Percentiles rank a stretch among this genome's conserved stretches.
These are phyloP conservation scores for Sinonovacula constricta DNA, from an alignment of 1,140 invertebrate species.

Conservation along the genomic window DNA sequence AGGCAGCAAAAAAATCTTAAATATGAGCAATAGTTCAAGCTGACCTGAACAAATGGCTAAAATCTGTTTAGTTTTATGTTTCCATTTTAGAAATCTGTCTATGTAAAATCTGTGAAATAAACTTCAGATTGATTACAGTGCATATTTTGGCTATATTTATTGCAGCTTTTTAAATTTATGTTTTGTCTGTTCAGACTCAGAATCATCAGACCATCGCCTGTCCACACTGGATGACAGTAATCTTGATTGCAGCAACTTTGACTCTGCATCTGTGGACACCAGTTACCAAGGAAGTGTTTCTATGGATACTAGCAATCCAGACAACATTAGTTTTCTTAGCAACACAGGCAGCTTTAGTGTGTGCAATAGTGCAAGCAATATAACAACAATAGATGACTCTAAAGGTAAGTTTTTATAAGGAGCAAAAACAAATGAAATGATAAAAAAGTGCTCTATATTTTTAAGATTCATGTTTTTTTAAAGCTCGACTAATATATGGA, in stretches of 20 bases:
- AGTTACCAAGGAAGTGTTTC: slow-evolving; percentile 38
- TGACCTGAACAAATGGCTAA: neutral
- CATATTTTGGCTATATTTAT: too few species aligned
- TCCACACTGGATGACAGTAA: slow-evolving; percentile 34
- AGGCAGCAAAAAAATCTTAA: neutral
- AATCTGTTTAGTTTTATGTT: too few species aligned
- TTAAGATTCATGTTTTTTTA: too few species aligned
- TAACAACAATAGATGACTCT: neutral
- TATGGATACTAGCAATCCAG: slow-evolving; percentile 48
- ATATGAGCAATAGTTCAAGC: neutral
- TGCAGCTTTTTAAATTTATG: too few species aligned
- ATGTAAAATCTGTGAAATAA: too few species aligned
- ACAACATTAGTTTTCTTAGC: slow-evolving; percentile 25
- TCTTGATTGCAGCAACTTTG: slow-evolving; percentile 30
- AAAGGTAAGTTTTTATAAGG: neutral
- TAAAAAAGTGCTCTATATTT: too few species aligned
- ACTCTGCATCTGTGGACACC: slow-evolving; percentile 3
- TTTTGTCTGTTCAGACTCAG: slow-evolving; percentile 17
- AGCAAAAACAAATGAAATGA: neutral
- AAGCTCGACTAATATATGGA: too few species aligned
- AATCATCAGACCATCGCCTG: neutral
- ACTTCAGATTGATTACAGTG: too few species aligned
- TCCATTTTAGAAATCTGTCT: too few species aligned
- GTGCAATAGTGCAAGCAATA: slow-evolving; percentile 6
- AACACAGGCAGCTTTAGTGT: slow-evolving; percentile 27